These are phyloP conservation scores for Catalaphyllia jardinei DNA, from an alignment of 64 coral and sea anemone species.

Conservation along the genomic window DNA sequence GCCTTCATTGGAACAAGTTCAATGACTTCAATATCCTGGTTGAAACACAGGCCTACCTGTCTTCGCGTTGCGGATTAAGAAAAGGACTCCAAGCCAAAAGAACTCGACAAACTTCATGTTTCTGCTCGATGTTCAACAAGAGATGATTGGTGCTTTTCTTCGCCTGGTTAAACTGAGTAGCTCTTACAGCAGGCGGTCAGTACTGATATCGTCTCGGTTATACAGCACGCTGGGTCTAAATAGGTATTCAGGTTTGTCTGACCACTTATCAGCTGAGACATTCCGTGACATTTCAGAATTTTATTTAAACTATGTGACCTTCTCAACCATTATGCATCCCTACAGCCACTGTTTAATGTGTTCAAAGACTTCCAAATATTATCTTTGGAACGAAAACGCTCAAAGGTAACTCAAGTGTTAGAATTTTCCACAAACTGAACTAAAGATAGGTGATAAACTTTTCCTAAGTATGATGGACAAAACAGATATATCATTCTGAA, in stretches of 20 bases:
- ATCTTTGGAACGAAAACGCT: no score
- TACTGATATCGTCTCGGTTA: background rate
- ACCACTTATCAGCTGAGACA: background rate
- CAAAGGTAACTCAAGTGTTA: no score
- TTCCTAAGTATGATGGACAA: no score
- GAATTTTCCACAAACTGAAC: no score
- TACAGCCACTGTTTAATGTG: background rate
- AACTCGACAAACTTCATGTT: slow-evolving; percentile 1
- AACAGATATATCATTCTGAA: no score
- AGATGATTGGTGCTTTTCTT: background rate
- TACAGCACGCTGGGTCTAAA: background rate
- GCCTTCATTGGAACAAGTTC: background rate
- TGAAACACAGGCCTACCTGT: slow-evolving; percentile 5
- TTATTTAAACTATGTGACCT: slow-evolving; percentile 32
- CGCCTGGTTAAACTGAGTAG: background rate
- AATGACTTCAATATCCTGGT: background rate
- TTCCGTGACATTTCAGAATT: slow-evolving; percentile 38
- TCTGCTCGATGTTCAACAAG: background rate
- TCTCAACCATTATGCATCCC: background rate
- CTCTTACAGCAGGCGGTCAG: background rate
- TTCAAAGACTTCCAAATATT: no score
- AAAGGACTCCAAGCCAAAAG: background rate
- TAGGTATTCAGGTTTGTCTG: background rate
- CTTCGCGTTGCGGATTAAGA: background rate
- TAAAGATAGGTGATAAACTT: no score